These are phyloP conservation scores for Callionymus lyra DNA, from an alignment of 2,113 vertebrate species.

Conservation along the genomic window DNA sequence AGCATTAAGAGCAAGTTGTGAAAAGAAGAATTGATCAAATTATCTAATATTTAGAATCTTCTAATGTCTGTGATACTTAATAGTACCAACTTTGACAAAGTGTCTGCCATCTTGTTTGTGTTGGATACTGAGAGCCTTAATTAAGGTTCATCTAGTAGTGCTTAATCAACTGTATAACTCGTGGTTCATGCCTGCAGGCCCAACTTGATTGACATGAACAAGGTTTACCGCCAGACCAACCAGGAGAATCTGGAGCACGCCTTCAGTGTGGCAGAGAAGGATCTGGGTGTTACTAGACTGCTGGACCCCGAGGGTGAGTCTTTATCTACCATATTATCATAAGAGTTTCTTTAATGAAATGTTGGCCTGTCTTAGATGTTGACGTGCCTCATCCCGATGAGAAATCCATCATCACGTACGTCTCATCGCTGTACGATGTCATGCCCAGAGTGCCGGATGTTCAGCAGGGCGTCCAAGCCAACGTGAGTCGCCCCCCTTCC, in stretches of 20 bases:
- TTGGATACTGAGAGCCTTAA: too few species aligned
- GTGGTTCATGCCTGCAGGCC: slow-evolving; percentile 63
- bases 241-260: slow-evolving; percentile 93
- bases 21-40: too few species aligned
- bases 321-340: neutral
- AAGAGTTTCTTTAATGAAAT: neutral
- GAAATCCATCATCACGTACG: slow-evolving; percentile 73
- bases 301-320: slow-evolving; percentile 87
- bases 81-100: too few species aligned
- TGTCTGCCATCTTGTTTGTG: too few species aligned
- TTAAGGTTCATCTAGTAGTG: too few species aligned
- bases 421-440: slow-evolving; percentile 82
- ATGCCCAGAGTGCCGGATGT: slow-evolving; percentile 85
- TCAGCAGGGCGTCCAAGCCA: slow-evolving; percentile 80
- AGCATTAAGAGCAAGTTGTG: too few species aligned
- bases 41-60: too few species aligned
- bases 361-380: slow-evolving; percentile 48
- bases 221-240: slow-evolving; percentile 81
- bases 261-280: slow-evolving; percentile 82
- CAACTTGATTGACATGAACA: slow-evolving; percentile 80
- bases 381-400: slow-evolving; percentile 70
- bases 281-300: slow-evolving; percentile 85
- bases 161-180: neutral
- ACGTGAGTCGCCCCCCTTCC: slow-evolving; percentile 62
- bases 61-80: too few species aligned